These are phyloP conservation scores for Gonioctena quinquepunctata DNA, from an alignment of 1,140 invertebrate species.

Conservation along the genomic window DNA sequence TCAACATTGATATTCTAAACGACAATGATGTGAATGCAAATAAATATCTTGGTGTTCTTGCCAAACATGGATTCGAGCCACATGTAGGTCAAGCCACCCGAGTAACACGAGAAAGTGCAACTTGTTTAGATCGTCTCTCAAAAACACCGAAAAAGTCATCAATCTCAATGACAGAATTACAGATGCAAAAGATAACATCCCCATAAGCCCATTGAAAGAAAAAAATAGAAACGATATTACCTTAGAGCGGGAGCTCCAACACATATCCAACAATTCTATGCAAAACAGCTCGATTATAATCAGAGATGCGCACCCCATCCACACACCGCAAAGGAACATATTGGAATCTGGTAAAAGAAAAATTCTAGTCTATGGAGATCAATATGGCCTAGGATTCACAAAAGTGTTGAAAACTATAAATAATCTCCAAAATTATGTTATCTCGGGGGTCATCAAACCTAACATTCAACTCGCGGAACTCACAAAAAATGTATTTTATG, in stretches of 20 bases:
- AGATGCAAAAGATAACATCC: neutral
- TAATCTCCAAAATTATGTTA: neutral
- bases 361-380: neutral
- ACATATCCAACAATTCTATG: neutral
- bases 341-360: neutral
- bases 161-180: neutral
- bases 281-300: neutral
- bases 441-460: neutral
- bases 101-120: too few relatives aligned
- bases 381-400: neutral
- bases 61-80: too few relatives aligned
- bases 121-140: too few relatives aligned
- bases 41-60: too few relatives aligned
- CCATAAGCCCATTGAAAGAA: neutral
- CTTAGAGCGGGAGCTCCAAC: neutral
- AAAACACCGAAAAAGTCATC: too few relatives aligned
- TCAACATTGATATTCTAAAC: too few relatives aligned
- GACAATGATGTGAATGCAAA: too few relatives aligned
- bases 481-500: neutral
- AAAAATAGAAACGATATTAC: neutral
- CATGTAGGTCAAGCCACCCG: too few relatives aligned
- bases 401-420: neutral
- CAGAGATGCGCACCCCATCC: neutral
- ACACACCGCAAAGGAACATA: neutral
- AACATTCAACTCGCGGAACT: neutral